Evolutionary conservation across 2,888 invertebrate species (phyloP).

Genomic region (Epicampocera succincta): DNA sequence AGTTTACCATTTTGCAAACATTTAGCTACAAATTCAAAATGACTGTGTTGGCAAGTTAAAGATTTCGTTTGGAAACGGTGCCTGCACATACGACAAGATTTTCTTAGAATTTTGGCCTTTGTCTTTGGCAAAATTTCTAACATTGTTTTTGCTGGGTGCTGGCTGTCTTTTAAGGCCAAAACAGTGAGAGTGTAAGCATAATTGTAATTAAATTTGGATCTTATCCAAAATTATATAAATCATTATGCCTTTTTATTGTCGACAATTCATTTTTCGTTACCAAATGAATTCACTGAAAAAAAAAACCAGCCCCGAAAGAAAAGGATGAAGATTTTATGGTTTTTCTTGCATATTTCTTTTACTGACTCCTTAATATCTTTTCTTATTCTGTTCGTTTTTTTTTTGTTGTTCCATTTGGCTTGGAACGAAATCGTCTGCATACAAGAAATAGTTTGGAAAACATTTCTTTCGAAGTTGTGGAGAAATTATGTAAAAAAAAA

Average conservation of each 20-base stretch:
- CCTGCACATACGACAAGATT: not conserved
- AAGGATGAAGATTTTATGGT: slow-evolving; percentile 42
- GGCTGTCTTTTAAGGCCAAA: slow-evolving; percentile 25
- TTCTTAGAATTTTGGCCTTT: slow-evolving; percentile 48
- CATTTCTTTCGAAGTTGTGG: not conserved
- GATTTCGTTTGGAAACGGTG: slow-evolving; percentile 29
- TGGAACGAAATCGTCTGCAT: slow-evolving; percentile 38
- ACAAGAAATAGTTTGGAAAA: slow-evolving; percentile 38
- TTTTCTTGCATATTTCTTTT: slow-evolving; percentile 17
- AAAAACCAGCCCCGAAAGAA: not conserved
- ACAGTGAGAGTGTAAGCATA: slow-evolving; percentile 64
- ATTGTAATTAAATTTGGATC: slow-evolving; percentile 79
- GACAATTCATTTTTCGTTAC: slow-evolving; percentile 59
- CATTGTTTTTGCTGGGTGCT: slow-evolving; percentile 18
- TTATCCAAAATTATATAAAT: slow-evolving; percentile 78
- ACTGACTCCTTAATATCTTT: slow-evolving; percentile 41
- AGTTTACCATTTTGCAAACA: no score
- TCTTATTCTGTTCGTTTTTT: not conserved
- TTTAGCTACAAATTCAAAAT: no score
- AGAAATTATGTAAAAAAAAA: slow-evolving; percentile 18
- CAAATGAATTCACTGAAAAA: slow-evolving; percentile 27
- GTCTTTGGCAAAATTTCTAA: slow-evolving; percentile 34
- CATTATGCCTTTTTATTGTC: slow-evolving; percentile 67
- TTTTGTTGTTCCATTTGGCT: slow-evolving; percentile 39
- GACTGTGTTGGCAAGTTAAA: no score